Base-by-base conservation (phyloP, 2,797 vertebrate species). In the Botia almorhae region DNA sequence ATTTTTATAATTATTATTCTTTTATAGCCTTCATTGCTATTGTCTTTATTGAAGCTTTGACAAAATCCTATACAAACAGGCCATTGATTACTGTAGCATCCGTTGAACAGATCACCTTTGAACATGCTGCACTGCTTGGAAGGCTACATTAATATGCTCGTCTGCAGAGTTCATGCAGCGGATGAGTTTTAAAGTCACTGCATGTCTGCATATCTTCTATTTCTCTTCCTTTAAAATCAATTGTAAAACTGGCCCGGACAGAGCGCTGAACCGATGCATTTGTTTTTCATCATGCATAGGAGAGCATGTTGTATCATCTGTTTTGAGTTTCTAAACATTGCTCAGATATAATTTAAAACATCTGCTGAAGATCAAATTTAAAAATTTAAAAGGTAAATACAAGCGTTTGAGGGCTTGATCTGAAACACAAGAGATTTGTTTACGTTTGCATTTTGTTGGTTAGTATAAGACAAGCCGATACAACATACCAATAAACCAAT, bases 111-210 rank as follows among this genome's bases (percentile, higher is more conserved):
- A 76, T 16, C 14, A 26, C 7, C 23, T 51, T 13, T 74, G 39
- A 29, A 61, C 6, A 7, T 83, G 43, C 43, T 53, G 82, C 50
- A 46, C 69, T 86, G 80, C 90, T 88, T 87, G 78, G 68, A 86
- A 0, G 11, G 43, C 10, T 46, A 46, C 43, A 46, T 46, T 46
- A 46, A 46, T 46, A 11, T 46, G 10, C 10, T 46, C 10, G 43
- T 1, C 64, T 69, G 43, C 74, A 16, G 23, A 10, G 58, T 70
- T 69, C 58, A 76, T 78, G 77, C 79, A 80, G 74, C 78, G 50
- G 36, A 48, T 50, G 71, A 72, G 79, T 80, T 67, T 78, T 67
- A 82, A 86, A 88, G 87, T 89, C 87, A 85, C 63, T 3, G 82
- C 72, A 46, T 69, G 29, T 58, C 71, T 64, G 76, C 87, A 86